Evolutionary conservation across 1,140 invertebrate species (phyloP), one percentile per base, ranked within the genome.

Genomic region (Ganaspis sp.): DNA sequence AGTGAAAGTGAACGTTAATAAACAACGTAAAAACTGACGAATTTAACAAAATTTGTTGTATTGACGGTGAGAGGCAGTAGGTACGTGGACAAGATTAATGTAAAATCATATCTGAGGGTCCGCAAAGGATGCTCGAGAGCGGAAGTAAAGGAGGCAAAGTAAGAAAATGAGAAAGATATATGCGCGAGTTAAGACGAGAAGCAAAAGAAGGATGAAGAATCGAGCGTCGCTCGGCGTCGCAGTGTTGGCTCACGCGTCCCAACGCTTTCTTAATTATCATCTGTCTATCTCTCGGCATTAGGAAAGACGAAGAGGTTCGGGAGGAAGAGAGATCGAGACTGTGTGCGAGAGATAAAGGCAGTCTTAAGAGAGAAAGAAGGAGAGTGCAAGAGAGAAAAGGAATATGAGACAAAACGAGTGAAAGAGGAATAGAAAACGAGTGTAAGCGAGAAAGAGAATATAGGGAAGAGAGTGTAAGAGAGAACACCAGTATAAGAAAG

Each of bases 261-360:
- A 76, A 80, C 85, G 89, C 86, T 90, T 90, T 91, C 90, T 91
- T 91, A 91, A 91, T 91, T 90, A 91, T 91, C 90, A 90, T 90
- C 89, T 88, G 89, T 90, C 89, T 89, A 91, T 90, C 89, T 90
- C 88, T 81, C 84, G 87, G 85, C 85, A 88, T 89, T 87, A 87
- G 77, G 85, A 74, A 80, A 80, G 80, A 81, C 11, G 76, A 74
- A 49, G 71, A 53, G 79, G 53, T 74, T 80, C 74, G 78, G 79
- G 78, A 74, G 80, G 82, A 58, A 54, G 71, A 70, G n/a, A 21
- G 17, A 75, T 29, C 74, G 76, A 70, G 45, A 78, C n/a, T n/a
- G n/a, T n/a, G n/a, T n/a, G n/a, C n/a, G n/a, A n/a, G n/a, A n/a
- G n/a, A n/a, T n/a, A n/a, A n/a, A n/a, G n/a, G n/a, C n/a, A n/a